Base-by-base conservation (phyloP, 2,888 invertebrate species). In the Trichopoda pennipes region DNA sequence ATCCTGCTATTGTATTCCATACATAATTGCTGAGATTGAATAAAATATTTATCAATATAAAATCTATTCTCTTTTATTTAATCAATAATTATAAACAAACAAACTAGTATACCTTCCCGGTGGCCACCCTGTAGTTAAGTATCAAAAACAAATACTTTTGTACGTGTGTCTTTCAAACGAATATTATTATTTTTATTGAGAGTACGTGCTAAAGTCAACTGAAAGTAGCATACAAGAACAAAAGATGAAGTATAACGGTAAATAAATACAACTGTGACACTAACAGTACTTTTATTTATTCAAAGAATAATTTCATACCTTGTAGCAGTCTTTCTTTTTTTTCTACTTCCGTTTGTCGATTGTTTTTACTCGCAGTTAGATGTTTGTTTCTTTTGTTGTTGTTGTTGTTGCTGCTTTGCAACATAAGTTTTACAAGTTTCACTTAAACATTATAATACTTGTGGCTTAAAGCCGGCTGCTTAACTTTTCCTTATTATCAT, bases 181-280 rank as follows among this genome's bases (percentile, higher is more conserved):
- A 74, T 74, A 74, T 68, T 69, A 80, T n/a, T n/a, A n/a, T n/a
- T n/a, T n/a, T n/a, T n/a, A n/a, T 74, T 49, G 49, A 61, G 63
- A 80, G 68, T 61, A 80, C 73, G 73, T 68, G 73, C 61, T 74
- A 69, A 68, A 80, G 79, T 74, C 73, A 74, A 55, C 73, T 49
- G 2, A 38, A 55, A 60, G 55, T 68, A 49, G 56, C 61, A 53
- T 23, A 23, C 42, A 28, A 28, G n/a, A 12, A 42, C 17, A 49
- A 47, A 44, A 47, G 60, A 51, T 60, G 32, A 44, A 60, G 47
- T 56, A n/a, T 35, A 35, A 69, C 38, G 55, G 44, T 69, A 69
- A 75, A 58, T 35, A 44, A 38, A 3, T 38, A 19, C 21, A 38
- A 38, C 75, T 51, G 42, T 38, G 58, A 47, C 23, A 32, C 47